These are phyloP conservation scores for Muschampia plurimacula DNA, from an alignment of 2,888 invertebrate species.

Conservation along the genomic window DNA sequence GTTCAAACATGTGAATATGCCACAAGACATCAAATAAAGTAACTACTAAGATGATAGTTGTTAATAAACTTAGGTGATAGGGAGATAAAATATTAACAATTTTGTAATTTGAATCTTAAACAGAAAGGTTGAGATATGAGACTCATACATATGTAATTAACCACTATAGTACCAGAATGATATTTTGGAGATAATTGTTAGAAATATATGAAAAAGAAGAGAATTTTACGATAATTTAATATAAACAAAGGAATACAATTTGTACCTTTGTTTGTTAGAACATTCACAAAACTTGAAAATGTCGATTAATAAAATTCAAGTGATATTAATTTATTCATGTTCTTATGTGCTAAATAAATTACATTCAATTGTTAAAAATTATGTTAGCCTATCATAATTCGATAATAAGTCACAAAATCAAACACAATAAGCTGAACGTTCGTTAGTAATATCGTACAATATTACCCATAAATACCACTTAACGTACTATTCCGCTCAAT, in stretches of 20 bases:
- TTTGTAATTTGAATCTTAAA: conserved; percentile 41
- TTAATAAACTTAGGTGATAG: conserved; percentile 17
- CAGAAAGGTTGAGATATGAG: conserved; percentile 35
- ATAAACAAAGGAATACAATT: too few relatives aligned
- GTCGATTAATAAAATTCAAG: too few relatives aligned
- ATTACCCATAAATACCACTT: conserved; percentile 37
- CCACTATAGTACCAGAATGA: neutral
- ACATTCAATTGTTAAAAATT: neutral
- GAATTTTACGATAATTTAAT: too few relatives aligned
- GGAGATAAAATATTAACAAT: conserved; percentile 20
- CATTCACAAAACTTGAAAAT: too few relatives aligned
- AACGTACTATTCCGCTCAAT: conserved; percentile 38
- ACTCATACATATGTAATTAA: too few relatives aligned
- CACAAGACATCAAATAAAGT: neutral
- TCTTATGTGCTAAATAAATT: neutral
- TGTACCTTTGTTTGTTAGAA: neutral
- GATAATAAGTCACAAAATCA: neutral
- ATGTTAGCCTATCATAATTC: neutral
- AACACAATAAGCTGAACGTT: conserved; percentile 11
- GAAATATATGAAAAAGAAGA: neutral
- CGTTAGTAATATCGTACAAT: conserved; percentile 24
- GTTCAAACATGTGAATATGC: neutral
- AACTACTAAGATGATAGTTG: neutral
- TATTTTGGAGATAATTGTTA: neutral
- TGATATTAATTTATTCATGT: too few relatives aligned